Conservation (phyloP, 2,888 invertebrate species). For the Euphydryas editha region DNA sequence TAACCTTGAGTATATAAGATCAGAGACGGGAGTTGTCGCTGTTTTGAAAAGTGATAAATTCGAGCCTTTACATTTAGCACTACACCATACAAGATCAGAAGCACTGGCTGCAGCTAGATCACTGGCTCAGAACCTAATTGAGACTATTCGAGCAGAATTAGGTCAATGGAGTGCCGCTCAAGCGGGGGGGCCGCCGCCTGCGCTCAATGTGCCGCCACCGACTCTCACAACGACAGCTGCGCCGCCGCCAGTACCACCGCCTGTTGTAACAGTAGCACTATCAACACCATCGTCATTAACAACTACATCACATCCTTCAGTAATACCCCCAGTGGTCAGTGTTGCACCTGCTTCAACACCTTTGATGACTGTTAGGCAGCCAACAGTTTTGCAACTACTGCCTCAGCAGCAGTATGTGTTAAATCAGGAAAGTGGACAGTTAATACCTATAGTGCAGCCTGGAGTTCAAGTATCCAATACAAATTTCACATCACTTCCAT, state of each 20-base stretch:
- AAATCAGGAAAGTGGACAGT: conserved; percentile 77
- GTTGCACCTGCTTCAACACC: conserved; percentile 70
- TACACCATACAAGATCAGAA: conserved; percentile 88
- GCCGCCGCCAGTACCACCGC: conserved; percentile 64
- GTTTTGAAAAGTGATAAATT: conserved; percentile 87
- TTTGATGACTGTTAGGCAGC: conserved; percentile 77
- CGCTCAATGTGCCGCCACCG: conserved; percentile 73
- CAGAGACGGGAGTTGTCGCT: conserved; percentile 90
- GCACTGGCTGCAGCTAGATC: conserved; percentile 88
- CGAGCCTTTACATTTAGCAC: conserved; percentile 89
- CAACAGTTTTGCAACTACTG: conserved; percentile 72
- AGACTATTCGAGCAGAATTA: conserved; percentile 87
- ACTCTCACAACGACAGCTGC: conserved; percentile 66
- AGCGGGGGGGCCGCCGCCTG: conserved; percentile 72
- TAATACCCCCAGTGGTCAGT: conserved; percentile 72
- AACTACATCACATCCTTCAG: conserved; percentile 61
- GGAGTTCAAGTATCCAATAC: conserved; percentile 75
- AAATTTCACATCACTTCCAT: conserved; percentile 72
- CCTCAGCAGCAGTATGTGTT: conserved; percentile 78
- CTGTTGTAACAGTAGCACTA: conserved; percentile 61
- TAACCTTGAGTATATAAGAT: conserved; percentile 89
- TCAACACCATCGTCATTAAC: conserved; percentile 64
- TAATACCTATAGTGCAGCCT: conserved; percentile 78
- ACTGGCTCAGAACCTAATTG: conserved; percentile 88
- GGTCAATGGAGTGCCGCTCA: conserved; percentile 78